Evolutionary conservation across 2,797 vertebrate species (phyloP), one percentile per base, ranked within the genome.

Genomic region (Coccyzus lansbergi): DNA sequence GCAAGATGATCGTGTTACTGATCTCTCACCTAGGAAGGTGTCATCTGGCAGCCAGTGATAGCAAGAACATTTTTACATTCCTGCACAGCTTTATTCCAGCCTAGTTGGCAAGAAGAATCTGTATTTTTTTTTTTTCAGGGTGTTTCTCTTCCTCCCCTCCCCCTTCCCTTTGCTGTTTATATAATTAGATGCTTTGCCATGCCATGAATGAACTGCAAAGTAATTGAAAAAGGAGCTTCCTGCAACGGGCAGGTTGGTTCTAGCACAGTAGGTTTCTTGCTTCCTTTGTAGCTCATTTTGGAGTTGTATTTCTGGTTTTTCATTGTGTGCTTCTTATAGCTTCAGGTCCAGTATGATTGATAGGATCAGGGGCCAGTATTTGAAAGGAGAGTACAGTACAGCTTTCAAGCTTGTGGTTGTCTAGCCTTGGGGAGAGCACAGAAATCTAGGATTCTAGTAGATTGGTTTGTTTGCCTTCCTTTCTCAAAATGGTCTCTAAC

Each of bases 41-140:
- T 91, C 70, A 88, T 86, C 69, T 92, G 88, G 63, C 77, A 93
- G 10, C 83, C 1, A 5, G 76, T 89, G 58, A 25, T 24, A 79
- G 59, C 63, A 88, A 63, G 93, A 94, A 82, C 59, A 69, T 58
- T 94, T 86, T 81, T 83, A 59, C 91, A 81, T 96, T 93, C 88
- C 83, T 91, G 69, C 80, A 90, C 55, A 82, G 85, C 93, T 95
- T 95, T 95, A 86, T 95, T 96, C 93, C 82, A 93, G 85, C 83
- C 91, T 86, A 96, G 84, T 80, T 96, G 95, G 92, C 92, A 93
- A 92, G 84, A 92, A 94, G 85, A 90, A 94, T 92, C 58, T 49
- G 68, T 85, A 19, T 87, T 88, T 90, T 75, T 71, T 87, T 88
- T 90, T 75, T 71, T 62, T 40, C 65, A 42, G 87, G 79, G 90